A percentile compares a stretch with the other conserved stretches of the same genome.
These are phyloP conservation scores for Ephestia elutella DNA, from an alignment of 1,140 invertebrate species.

Conservation along the genomic window DNA sequence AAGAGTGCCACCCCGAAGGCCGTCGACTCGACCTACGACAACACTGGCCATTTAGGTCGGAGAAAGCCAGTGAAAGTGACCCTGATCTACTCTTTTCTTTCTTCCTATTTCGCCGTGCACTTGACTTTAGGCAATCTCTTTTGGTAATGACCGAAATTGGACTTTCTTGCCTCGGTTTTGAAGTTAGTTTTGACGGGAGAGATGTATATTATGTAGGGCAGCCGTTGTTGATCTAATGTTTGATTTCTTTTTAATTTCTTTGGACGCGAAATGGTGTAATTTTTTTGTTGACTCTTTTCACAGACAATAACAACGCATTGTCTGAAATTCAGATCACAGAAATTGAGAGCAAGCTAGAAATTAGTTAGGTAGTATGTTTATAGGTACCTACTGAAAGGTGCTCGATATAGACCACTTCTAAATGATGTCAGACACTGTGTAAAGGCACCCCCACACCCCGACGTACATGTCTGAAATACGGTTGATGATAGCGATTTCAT, in stretches of 20 bases:
- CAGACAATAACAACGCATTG: neutral
- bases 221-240: slow-evolving; percentile 5
- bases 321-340: neutral
- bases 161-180: slow-evolving; percentile 12
- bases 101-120: slow-evolving; percentile 39
- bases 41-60: slow-evolving; percentile 40
- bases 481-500: too few species aligned
- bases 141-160: slow-evolving; percentile 19
- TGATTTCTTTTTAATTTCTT: slow-evolving; percentile 30
- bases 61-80: slow-evolving; percentile 63
- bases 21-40: slow-evolving; percentile 50
- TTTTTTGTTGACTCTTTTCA: neutral
- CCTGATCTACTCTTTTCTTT: slow-evolving; percentile 55
- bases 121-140: slow-evolving; percentile 33
- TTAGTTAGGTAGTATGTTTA: neutral
- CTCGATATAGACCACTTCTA: too few species aligned
- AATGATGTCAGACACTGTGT: too few species aligned
- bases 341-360: neutral
- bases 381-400: too few species aligned
- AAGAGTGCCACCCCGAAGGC: slow-evolving; percentile 60
- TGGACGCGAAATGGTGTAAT: neutral
- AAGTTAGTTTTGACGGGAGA: neutral
- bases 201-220: slow-evolving; percentile 7
- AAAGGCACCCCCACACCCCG: too few species aligned
- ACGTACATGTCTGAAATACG: too few species aligned